Percentiles rank a stretch among this genome's conserved stretches.
These are phyloP conservation scores for Passer montanus DNA, from an alignment of 2,113 vertebrate species.

Conservation along the genomic window DNA sequence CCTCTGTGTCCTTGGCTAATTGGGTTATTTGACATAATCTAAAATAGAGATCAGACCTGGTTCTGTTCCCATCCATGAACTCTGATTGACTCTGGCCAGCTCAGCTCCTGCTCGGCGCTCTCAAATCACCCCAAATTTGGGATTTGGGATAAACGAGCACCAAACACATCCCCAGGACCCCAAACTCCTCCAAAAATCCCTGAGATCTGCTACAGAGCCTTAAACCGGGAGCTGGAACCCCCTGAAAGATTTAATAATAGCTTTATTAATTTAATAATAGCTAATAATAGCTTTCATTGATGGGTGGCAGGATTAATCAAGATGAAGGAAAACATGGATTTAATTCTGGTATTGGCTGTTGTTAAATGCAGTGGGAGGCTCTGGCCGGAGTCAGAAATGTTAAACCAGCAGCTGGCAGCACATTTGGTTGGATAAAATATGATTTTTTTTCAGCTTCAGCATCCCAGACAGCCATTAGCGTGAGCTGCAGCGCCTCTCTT, in stretches of 20 bases:
- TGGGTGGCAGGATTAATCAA: neutral
- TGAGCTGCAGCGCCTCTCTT: neutral
- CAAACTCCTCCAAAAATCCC: neutral
- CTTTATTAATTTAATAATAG: no score
- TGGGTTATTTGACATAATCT: neutral
- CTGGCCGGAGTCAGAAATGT: neutral
- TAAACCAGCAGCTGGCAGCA: neutral
- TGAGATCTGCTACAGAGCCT: neutral
- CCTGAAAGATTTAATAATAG: neutral
- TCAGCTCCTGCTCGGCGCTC: neutral
- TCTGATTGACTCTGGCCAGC: neutral
- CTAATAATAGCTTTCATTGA: accelerated
- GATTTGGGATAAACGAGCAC: neutral
- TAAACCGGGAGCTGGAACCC: neutral
- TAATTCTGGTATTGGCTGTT: neutral
- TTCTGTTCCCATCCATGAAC: neutral
- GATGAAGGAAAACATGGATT: neutral
- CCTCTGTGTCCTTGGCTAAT: neutral
- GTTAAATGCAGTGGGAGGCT: neutral
- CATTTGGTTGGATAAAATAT: neutral
- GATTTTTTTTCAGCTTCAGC: neutral
- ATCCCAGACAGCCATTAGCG: neutral
- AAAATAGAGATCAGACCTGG: neutral
- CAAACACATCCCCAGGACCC: neutral
- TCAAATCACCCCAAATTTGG: accelerated